Conservation (phyloP, 2,113 vertebrate species). For the Symphodus melops region DNA sequence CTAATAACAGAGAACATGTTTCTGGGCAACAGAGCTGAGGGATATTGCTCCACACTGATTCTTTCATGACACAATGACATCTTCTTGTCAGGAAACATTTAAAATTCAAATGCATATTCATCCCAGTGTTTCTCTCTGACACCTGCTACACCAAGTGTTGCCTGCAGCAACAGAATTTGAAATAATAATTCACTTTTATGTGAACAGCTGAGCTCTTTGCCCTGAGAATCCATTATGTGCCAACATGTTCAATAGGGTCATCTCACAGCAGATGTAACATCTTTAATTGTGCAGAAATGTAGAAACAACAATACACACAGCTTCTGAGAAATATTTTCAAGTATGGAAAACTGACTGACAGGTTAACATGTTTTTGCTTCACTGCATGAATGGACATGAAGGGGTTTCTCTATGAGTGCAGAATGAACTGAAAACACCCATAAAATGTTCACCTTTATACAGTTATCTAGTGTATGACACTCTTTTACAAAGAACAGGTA, state of each 20-base stretch:
- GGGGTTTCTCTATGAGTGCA: no score
- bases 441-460: no score
- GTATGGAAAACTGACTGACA: no score
- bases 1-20: constrained; percentile 29
- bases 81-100: constrained; percentile 38
- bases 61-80: constrained; percentile 41
- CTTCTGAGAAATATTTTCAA: not conserved
- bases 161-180: constrained; percentile 24
- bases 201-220: no score
- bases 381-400: no score
- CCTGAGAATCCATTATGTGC: no score
- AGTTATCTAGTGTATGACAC: no score
- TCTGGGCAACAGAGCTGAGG: constrained; percentile 9
- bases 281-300: constrained; percentile 1
- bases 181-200: not conserved
- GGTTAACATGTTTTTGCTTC: no score
- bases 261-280: constrained; percentile 23
- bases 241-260: not conserved
- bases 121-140: constrained; percentile 26
- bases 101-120: constrained; percentile 10
- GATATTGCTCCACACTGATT: constrained; percentile 7
- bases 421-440: no score
- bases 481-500: no score
- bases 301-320: no score
- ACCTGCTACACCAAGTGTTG: not conserved